These are phyloP conservation scores for Linepithema humile DNA, from an alignment of 1,140 invertebrate genomes.

Conservation along the genomic window DNA sequence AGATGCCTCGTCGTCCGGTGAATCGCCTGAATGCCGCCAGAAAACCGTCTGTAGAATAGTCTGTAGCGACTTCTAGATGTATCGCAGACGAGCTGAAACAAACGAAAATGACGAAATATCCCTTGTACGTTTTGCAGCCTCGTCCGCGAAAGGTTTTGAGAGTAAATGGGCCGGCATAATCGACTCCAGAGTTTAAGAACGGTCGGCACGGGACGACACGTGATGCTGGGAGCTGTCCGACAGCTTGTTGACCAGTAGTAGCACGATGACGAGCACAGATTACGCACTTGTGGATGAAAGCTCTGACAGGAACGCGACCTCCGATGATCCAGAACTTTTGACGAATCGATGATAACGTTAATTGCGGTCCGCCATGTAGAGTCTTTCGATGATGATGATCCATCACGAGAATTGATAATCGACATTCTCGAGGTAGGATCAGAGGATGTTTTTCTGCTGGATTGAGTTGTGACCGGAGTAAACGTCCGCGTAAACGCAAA, in stretches of 20 bases:
- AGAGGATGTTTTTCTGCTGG: background rate
- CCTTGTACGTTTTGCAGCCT: background rate
- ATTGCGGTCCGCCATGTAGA: background rate
- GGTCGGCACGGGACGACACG: slow-evolving; percentile 67
- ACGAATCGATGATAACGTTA: background rate
- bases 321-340: background rate
- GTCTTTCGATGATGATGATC: background rate
- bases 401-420: too few species aligned
- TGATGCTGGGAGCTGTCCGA: slow-evolving; percentile 68
- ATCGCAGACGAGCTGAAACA: background rate
- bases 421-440: background rate
- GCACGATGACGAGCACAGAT: background rate
- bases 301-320: background rate
- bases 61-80: background rate
- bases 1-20: slow-evolving; percentile 51
- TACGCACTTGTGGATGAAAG: background rate
- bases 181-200: slow-evolving; percentile 75
- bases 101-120: background rate
- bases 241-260: background rate
- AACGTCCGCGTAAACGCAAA: too few species aligned
- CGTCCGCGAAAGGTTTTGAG: slow-evolving; percentile 17
- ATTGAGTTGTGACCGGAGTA: background rate
- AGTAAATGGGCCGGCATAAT: too few species aligned
- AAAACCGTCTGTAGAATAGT: background rate
- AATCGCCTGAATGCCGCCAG: slow-evolving; percentile 49